Conservation (phyloP, 2,888 invertebrate genomes). For the Pachycephus smyrnensis region DNA sequence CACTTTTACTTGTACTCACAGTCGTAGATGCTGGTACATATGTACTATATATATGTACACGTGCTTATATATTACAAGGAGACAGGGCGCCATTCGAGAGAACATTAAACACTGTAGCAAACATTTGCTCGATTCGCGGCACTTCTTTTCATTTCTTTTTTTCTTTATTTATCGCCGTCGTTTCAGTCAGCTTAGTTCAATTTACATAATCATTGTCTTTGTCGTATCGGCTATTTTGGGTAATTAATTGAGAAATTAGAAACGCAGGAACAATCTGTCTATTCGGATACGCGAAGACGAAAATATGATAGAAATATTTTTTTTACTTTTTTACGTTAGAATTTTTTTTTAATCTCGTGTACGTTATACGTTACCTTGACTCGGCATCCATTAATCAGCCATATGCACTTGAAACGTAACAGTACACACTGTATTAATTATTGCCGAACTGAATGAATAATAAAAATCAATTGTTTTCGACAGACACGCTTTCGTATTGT, state of each 20-base stretch:
- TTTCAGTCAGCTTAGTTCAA: neutral
- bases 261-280: neutral
- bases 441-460: neutral
- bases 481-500: neutral
- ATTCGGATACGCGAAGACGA: neutral
- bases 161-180: neutral
- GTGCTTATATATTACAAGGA: neutral
- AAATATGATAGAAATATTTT: neutral
- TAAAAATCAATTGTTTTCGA: neutral
- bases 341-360: neutral
- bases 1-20: neutral
- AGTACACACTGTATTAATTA: neutral
- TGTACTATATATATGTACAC: neutral
- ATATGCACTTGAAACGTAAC: neutral
- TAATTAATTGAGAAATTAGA: neutral
- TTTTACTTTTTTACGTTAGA: neutral
- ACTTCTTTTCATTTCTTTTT: neutral
- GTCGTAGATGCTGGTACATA: neutral
- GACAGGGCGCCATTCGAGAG: neutral
- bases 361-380: neutral
- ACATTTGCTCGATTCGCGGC: neutral
- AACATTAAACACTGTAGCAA: neutral
- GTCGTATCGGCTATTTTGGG: neutral
- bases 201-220: neutral
- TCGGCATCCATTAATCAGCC: neutral